Percentiles rank a stretch among this genome's conserved stretches.
phyloP scores from a whole-genome alignment of 2,888 invertebrate species.

The Lepidochrysops patricia region DNA sequence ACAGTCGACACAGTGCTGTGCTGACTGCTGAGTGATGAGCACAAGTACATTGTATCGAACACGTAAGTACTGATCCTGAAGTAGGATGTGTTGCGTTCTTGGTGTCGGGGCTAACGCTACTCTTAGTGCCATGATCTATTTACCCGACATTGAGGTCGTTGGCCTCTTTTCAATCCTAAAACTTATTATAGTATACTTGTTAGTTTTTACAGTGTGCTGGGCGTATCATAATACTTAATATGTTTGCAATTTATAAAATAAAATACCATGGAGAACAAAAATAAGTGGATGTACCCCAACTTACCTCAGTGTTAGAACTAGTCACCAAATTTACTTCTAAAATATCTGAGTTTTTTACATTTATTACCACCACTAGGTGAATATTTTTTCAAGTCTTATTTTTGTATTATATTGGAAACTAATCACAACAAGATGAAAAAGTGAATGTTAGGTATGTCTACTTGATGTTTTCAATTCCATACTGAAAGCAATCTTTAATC shows the following conservation, averaged over 20 bases:
- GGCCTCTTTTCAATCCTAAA: conserved; percentile 32
- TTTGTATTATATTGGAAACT: too few species aligned
- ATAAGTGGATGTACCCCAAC: too few species aligned
- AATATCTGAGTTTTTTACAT: too few species aligned
- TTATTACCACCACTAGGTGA: too few species aligned
- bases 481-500: background rate
- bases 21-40: conserved; percentile 12
- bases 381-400: too few species aligned
- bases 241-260: background rate
- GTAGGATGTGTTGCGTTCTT: background rate
- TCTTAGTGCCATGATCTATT: conserved; percentile 31
- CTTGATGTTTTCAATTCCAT: too few species aligned
- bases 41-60: conserved; percentile 15
- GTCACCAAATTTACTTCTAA: too few species aligned
- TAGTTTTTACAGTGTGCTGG: background rate
- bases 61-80: background rate
- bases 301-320: too few species aligned
- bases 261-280: too few species aligned
- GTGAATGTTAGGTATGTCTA: too few species aligned
- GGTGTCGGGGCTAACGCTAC: background rate
- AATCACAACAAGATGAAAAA: too few species aligned
- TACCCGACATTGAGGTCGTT: conserved; percentile 48
- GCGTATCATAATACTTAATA: background rate
- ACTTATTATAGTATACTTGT: background rate
- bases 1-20: conserved; percentile 35